Evolutionary conservation across 2,113 vertebrate species (phyloP).

Genomic region (Thermophis baileyi): DNA sequence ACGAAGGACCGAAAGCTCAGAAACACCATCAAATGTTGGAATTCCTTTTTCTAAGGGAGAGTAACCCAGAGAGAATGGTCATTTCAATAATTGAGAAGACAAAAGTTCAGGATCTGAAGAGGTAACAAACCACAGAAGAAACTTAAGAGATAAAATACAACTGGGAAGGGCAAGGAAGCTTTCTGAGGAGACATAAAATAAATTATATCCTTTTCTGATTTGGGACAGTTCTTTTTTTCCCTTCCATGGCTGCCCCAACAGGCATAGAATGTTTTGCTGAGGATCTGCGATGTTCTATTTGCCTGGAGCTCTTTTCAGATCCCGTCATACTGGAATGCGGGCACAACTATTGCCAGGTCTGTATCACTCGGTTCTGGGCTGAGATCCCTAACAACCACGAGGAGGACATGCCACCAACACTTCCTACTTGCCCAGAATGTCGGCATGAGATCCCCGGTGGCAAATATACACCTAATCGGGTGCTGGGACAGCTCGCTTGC

Average conservation of each 20-base stretch:
- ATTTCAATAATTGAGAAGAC: too few species aligned
- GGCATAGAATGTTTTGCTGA: not conserved
- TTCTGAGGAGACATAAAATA: not conserved
- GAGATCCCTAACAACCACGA: not conserved
- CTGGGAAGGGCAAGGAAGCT: not conserved
- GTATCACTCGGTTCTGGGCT: slow-evolving; percentile 63
- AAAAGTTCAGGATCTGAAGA: not conserved
- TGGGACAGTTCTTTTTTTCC: not conserved
- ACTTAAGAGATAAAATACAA: not conserved
- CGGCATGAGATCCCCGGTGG: slow-evolving; percentile 6
- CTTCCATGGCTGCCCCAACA: not conserved
- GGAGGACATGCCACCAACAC: not conserved
- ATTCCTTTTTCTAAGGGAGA: not conserved
- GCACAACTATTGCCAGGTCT: slow-evolving; percentile 66
- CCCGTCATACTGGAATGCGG: slow-evolving; percentile 64
- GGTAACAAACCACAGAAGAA: not conserved
- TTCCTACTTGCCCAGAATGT: slow-evolving; percentile 21
- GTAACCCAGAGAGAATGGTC: not conserved
- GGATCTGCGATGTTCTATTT: slow-evolving; percentile 56
- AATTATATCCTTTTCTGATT: not conserved
- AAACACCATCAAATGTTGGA: too few species aligned
- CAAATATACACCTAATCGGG: not conserved
- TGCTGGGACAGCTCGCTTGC: slow-evolving; percentile 1
- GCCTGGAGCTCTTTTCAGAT: slow-evolving; percentile 64
- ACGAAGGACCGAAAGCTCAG: not conserved